phyloP scores from a whole-genome alignment of 2,888 invertebrate species.

The Agrochola macilenta region DNA sequence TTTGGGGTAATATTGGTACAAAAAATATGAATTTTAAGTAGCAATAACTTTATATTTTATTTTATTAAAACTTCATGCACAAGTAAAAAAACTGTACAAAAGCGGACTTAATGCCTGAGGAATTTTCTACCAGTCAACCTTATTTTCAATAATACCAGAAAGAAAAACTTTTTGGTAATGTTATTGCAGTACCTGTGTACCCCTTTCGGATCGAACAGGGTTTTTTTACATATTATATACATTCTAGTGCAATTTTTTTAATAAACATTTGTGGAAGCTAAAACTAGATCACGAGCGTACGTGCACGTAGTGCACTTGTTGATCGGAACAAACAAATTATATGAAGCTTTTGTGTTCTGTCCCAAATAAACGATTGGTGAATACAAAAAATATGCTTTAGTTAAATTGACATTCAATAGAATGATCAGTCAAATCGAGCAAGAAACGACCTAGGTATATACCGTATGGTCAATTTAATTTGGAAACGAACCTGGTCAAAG shows the following conservation, averaged over 20 bases:
- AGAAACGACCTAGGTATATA: conserved; percentile 1
- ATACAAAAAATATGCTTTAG: conserved; percentile 22
- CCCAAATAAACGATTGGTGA: conserved; percentile 24
- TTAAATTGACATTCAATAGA: conserved; percentile 30
- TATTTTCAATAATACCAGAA: no score
- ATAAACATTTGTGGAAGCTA: conserved; percentile 41
- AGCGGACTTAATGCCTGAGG: no score
- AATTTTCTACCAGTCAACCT: no score
- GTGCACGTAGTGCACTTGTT: conserved; percentile 42
- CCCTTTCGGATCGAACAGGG: no score
- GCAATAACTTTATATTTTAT: no score
- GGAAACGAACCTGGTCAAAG: conserved; percentile 30
- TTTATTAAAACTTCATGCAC: no score
- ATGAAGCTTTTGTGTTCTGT: conserved; percentile 38
- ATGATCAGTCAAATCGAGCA: conserved; percentile 19
- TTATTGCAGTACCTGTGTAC: no score
- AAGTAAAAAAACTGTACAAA: no score
- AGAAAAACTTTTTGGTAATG: no score
- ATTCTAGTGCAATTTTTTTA: conserved; percentile 24
- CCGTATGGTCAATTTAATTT: conserved; percentile 40
- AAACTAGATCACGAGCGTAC: conserved; percentile 41
- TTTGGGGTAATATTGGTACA: no score
- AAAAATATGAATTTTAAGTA: no score
- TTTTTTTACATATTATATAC: not conserved
- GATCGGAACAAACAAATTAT: conserved; percentile 29